Base-by-base conservation (phyloP, 2,113 vertebrate species). In the Paramormyrops kingsleyae region DNA sequence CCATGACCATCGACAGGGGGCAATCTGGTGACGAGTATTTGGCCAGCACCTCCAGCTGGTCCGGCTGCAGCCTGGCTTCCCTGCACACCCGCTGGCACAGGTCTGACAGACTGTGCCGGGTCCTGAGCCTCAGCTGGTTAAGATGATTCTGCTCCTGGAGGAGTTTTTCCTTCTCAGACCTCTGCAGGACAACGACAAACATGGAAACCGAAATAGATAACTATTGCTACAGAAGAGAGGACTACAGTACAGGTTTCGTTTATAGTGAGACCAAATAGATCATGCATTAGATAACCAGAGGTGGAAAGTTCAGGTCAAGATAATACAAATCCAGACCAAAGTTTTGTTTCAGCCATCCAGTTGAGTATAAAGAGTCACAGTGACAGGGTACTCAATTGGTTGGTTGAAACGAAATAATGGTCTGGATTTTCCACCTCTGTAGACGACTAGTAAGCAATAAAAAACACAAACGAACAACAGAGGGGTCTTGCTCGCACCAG, bases 21-120 rank as follows among this genome's bases (percentile, higher is more conserved):
- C 98, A 99, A 88, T 98, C 97, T 0, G 96, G 94, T 44, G 97
- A 94, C 0, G 96, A 96, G 90, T 98, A 99, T 91, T 97, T 98
- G 91, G 97, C 96, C 3, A 99, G 96, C 87, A 98, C 96, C 89
- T 98, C 97, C 89, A 99, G 97, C 92, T 99, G 98, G 87, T 98
- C 97, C 0, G 96, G 97, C 92, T 95, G 97, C 74, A 99, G 95
- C 8, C 96, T 95, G 7, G 97, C 98, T 90, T 98, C 97, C 24
- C 93, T 95, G 91, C 97, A 99, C 89, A 99, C 96, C 90, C 95
- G 95, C 92, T 99, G 97, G 91, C 97, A 98, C 46, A 99, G 96
- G 42, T 96, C 94, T 0, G 96, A 96, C 83, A 99, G 95, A 92
- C 96, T 98, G 94, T 97, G 96, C 92, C 96, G 97, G 0, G 97